Conservation (phyloP, 2,797 vertebrate genomes). For the Characodon lateralis region DNA sequence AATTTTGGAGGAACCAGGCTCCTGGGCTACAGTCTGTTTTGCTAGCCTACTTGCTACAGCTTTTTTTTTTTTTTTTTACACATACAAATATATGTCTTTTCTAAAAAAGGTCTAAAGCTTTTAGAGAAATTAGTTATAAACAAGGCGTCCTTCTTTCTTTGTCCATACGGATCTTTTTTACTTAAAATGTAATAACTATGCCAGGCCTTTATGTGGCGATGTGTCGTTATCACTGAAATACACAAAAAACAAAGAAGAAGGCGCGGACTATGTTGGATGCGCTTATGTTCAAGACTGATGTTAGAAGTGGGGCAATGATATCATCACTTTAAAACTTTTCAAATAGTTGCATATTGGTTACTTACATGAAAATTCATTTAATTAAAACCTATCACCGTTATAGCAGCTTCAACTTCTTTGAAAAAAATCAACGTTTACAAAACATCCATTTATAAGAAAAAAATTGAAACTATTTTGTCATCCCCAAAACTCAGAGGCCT, state of each 20-base stretch:
- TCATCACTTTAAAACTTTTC: background rate
- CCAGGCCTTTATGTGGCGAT: background rate
- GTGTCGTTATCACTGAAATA: background rate
- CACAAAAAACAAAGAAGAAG: background rate
- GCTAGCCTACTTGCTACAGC: background rate
- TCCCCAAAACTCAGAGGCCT: background rate
- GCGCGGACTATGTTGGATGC: background rate
- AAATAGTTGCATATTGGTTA: background rate
- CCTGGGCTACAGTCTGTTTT: background rate
- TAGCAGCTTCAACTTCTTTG: too few relatives aligned
- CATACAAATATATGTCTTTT: background rate
- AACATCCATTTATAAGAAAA: background rate
- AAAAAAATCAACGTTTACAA: background rate
- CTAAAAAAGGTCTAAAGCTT: background rate
- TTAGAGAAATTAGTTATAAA: background rate
- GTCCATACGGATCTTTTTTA: background rate
- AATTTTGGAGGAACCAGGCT: background rate
- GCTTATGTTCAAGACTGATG: background rate
- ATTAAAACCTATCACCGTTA: background rate
- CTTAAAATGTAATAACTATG: background rate
- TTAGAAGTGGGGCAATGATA: background rate
- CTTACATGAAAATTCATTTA: background rate
- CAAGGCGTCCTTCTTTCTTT: background rate
- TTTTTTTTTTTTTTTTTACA: background rate
- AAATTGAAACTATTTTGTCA: background rate